These are phyloP conservation scores for Cosmorhoe ocellata DNA, from an alignment of 2,888 invertebrate species.

Conservation along the genomic window DNA sequence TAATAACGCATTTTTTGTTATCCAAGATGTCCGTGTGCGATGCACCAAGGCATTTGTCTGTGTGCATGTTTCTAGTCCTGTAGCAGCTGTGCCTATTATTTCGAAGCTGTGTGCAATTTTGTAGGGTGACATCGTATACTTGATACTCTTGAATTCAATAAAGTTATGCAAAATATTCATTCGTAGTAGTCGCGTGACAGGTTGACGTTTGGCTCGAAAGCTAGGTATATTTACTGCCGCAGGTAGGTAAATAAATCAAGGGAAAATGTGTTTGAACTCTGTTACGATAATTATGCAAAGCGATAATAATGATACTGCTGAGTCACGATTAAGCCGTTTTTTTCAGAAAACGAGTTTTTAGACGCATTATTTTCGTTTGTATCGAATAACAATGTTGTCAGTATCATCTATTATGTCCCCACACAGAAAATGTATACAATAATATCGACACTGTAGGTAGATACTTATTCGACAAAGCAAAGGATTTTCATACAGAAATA, in stretches of 20 bases:
- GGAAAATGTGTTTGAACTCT: conserved; percentile 58
- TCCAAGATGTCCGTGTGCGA: conserved; percentile 71
- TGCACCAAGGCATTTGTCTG: conserved; percentile 63
- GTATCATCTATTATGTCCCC: too few species aligned
- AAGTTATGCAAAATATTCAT: conserved; percentile 46
- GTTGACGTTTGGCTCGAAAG: conserved; percentile 61
- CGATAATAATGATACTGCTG: conserved; percentile 52
- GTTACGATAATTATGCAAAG: conserved; percentile 60
- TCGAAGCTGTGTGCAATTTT: conserved; percentile 63
- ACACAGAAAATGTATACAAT: too few species aligned
- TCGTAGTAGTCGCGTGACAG: conserved; percentile 65
- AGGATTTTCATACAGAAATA: too few species aligned
- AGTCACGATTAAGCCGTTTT: conserved; percentile 58
- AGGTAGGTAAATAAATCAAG: conserved; percentile 37
- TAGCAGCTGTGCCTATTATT: conserved; percentile 81
- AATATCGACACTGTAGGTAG: too few species aligned
- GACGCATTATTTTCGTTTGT: conserved; percentile 26
- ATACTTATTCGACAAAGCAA: too few species aligned
- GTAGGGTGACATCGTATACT: conserved; percentile 46
- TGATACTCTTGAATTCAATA: conserved; percentile 46
- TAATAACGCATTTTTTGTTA: conserved; percentile 79
- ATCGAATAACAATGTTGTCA: conserved; percentile 27
- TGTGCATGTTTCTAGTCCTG: conserved; percentile 57
- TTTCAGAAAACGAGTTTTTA: conserved; percentile 35
- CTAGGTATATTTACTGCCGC: conserved; percentile 46